These are phyloP conservation scores for Eutolmus rufibarbis DNA, from an alignment of 2,888 invertebrate species.

Conservation along the genomic window DNA sequence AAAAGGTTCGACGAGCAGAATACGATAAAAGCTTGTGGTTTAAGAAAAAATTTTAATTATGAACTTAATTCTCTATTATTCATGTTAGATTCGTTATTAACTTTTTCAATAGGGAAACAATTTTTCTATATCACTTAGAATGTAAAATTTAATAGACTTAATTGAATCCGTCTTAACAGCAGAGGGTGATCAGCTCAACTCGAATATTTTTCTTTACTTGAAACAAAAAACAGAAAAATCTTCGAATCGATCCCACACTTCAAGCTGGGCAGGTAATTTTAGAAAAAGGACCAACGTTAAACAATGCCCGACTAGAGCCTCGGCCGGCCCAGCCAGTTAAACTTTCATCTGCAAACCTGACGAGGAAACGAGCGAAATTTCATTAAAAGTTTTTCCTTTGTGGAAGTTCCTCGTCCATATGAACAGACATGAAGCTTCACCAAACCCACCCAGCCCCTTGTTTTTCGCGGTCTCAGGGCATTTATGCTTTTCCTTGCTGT, in stretches of 20 bases:
- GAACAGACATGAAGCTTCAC: background rate
- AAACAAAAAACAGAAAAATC: background rate
- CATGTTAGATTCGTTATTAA: too few species aligned
- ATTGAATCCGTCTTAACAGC: background rate
- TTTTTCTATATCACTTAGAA: too few species aligned
- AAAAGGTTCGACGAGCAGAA: too few species aligned
- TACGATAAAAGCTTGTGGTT: too few species aligned
- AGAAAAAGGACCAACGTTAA: slow-evolving; percentile 2
- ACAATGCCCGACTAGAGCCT: background rate
- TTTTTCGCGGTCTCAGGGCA: background rate
- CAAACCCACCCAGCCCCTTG: background rate
- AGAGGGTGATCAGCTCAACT: background rate
- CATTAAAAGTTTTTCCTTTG: slow-evolving; percentile 25
- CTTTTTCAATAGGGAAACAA: too few species aligned
- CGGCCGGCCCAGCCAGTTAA: background rate
- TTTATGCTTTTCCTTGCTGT: background rate
- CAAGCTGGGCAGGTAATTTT: background rate
- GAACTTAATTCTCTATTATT: too few species aligned
- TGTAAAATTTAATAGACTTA: too few species aligned
- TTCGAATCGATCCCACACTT: background rate
- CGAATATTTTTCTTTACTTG: background rate
- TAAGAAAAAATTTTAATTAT: too few species aligned
- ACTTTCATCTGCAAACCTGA: background rate
- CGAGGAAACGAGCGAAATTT: background rate
- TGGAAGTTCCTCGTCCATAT: background rate